These are phyloP conservation scores for Eupithecia inturbata DNA, from an alignment of 2,888 invertebrate genomes.

Conservation along the genomic window DNA sequence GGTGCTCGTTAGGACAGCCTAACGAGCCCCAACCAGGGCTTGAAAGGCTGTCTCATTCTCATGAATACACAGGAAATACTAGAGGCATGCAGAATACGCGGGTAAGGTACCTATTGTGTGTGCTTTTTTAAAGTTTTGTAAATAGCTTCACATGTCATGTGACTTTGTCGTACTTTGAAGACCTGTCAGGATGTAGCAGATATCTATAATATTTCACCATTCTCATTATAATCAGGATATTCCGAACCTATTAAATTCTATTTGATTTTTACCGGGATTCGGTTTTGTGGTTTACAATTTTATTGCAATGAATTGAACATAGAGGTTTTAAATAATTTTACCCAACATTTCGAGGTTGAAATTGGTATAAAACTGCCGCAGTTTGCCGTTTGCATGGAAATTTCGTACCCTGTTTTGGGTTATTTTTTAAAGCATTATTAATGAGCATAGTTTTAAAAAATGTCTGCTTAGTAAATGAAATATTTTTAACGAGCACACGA, in stretches of 20 bases:
- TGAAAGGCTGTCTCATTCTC: neutral
- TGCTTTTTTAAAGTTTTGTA: neutral
- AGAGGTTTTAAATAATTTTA: no score
- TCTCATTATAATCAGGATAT: no score
- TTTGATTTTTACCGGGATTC: no score
- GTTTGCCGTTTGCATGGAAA: neutral
- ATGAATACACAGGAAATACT: constrained; percentile 1
- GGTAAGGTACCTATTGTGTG: neutral
- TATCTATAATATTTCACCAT: no score
- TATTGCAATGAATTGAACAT: no score
- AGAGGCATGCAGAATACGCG: neutral
- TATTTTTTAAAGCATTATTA: neutral
- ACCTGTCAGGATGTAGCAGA: no score
- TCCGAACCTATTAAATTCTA: no score
- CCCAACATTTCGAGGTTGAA: no score
- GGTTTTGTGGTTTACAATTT: no score
- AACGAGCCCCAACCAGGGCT: neutral
- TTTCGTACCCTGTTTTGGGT: neutral
- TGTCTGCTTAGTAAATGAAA: neutral
- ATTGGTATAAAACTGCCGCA: neutral
- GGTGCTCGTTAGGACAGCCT: no score
- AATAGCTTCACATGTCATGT: neutral
- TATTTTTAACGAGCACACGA: neutral
- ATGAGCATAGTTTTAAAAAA: neutral
- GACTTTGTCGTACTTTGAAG: no score